phyloP scores from a whole-genome alignment of 92 coral and sea anemone species.

The Hydrozoanthus gracilis region DNA sequence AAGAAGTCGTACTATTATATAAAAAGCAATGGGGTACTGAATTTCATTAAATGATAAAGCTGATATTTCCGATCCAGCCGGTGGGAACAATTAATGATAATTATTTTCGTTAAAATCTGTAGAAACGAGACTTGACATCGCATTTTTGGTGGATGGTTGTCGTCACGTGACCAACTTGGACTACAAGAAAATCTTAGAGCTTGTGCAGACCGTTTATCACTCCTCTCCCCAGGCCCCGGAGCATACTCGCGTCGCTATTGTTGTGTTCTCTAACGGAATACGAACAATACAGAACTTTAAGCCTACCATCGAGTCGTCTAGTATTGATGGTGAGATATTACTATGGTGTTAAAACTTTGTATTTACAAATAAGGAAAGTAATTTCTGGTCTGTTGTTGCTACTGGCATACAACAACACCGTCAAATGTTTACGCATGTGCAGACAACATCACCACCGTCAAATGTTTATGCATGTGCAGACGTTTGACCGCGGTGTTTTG shows the following conservation, averaged over 20 bases:
- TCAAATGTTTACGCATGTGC: no score
- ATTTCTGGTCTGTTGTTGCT: no score
- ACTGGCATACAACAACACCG: no score
- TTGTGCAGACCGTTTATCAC: slow-evolving; percentile 54
- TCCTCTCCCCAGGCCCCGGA: slow-evolving; percentile 60
- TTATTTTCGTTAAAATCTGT: not conserved
- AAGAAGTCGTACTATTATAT: no score
- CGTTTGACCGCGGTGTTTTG: no score
- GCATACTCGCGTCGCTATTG: slow-evolving; percentile 61
- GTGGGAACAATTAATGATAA: not conserved
- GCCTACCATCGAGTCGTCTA: slow-evolving; percentile 31
- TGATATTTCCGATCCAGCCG: no score
- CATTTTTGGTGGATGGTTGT: slow-evolving; percentile 70
- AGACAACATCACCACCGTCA: no score
- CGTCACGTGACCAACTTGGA: slow-evolving; percentile 64
- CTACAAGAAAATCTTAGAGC: slow-evolving; percentile 56
- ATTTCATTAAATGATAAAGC: no score
- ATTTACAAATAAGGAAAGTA: no score
- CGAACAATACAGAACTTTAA: slow-evolving; percentile 61
- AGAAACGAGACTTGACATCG: slow-evolving; percentile 75
- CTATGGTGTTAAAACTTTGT: not conserved
- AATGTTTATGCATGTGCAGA: no score
- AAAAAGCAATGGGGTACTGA: no score
- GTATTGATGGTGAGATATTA: slow-evolving; percentile 28
- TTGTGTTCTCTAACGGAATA: slow-evolving; percentile 68